Base-by-base conservation (phyloP, 2,113 vertebrate genomes). In the Caranx ignobilis region DNA sequence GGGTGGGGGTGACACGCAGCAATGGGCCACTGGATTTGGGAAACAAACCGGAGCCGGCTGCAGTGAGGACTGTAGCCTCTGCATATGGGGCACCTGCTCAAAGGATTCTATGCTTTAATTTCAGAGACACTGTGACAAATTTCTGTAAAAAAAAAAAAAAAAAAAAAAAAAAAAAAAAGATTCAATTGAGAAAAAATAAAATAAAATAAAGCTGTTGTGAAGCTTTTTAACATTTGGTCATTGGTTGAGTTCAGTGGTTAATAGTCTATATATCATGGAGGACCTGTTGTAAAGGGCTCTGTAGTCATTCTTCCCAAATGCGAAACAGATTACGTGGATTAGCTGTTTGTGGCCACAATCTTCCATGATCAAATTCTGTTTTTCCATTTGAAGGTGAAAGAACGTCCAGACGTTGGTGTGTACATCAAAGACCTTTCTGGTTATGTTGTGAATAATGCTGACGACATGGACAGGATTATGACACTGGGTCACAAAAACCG, bases 401-500 rank as follows among this genome's bases (percentile, higher is more conserved):
- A 99, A 93, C 96, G 98, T 78, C 98, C 98, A 61, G 98, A 99
- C 86, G 97, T 99, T 77, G 98, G 98, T 37, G 98, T 99, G 61
- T 99, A 99, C 85, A 99, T 99, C 92, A 99, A 99, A 94, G 98
- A 99, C 89, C 95, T 99, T 16, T 97, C 97, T 77, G 97, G 96
- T 63, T 99, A 99, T n/a, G 97, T 98, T 0, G 98, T 99, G 43
- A 98, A 99, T 93, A 99, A 99, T 89, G 98, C 98, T 60, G 98
- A 99, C 64, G 98, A 99, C 73, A 99, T 99, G 98, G 98, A 99
- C 92, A 95, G 97, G 79, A 98, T 99, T 90, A 99, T 99, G 98
- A 99, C 97, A 10, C 89, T 99, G 57, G 98, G 98, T 41, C 96
- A 99, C 93, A 99, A 99, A 95, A 99, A 99, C 82, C 96, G 98